Percentiles rank a stretch among this genome's conserved stretches.
Evolutionary conservation across 2,113 vertebrate species (phyloP).

Genomic region (Bos javanicus): DNA sequence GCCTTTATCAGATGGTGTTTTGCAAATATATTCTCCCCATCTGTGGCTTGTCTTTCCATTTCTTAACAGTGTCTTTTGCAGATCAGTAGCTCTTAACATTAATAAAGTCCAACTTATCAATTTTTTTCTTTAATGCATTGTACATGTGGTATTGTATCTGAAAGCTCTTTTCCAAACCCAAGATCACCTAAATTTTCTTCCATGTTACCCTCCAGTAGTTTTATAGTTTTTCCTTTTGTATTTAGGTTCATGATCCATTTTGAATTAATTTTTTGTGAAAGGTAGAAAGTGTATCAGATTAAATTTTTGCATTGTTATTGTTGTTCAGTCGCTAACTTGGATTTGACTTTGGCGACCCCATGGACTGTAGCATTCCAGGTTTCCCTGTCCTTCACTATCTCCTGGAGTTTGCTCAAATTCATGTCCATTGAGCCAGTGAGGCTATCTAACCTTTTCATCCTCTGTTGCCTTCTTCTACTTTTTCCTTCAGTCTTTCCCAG

Average conservation of each 20-base stretch:
- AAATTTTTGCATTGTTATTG: neutral
- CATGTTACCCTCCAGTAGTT: neutral
- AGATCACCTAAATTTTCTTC: conserved; percentile 4
- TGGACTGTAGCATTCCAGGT: neutral
- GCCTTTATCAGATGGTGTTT: neutral
- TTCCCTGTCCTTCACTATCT: neutral
- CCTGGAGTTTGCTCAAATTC: neutral
- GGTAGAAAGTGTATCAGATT: neutral
- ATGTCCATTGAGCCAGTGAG: neutral
- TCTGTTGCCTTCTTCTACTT: neutral
- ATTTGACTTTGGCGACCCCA: neutral
- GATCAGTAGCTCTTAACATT: neutral
- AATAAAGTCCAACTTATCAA: neutral
- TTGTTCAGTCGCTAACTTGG: neutral
- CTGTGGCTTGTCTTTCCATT: neutral
- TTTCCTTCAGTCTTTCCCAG: neutral
- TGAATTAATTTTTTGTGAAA: neutral
- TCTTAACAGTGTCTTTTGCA: neutral
- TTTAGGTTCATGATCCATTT: neutral
- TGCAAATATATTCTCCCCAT: neutral
- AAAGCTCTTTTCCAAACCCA: conserved; percentile 1
- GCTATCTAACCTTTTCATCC: neutral
- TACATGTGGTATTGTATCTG: neutral
- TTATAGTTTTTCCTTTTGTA: neutral
- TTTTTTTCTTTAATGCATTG: neutral